Conservation (phyloP, 2,113 vertebrate genomes). For the Engystomops pustulosus region DNA sequence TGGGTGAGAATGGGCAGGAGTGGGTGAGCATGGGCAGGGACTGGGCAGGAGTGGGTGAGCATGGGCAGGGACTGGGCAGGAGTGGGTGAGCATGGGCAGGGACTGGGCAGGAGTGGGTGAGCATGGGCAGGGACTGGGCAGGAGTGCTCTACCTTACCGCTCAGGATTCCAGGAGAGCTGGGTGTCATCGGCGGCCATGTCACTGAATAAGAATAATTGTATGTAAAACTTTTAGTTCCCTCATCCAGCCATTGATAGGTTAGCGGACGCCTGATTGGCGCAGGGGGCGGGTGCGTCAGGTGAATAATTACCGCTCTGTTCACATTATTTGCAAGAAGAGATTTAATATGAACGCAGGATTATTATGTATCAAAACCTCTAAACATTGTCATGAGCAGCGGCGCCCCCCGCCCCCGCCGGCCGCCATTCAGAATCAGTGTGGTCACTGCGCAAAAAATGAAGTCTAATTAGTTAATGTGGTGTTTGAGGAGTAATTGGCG, state of each 20-base stretch:
- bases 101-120: too few relatives aligned
- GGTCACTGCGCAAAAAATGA: conserved; percentile 22
- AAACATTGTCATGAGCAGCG: neutral
- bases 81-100: too few relatives aligned
- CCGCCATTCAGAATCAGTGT: conserved; percentile 3
- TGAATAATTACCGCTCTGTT: neutral
- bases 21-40: too few relatives aligned
- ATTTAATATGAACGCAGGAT: conserved; percentile 5
- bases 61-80: too few relatives aligned
- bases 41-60: too few relatives aligned
- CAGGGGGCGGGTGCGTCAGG: neutral
- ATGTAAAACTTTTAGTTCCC: neutral
- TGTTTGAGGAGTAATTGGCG: conserved; percentile 25
- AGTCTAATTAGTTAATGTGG: conserved; percentile 32
- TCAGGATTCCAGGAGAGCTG: neutral
- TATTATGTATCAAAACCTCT: neutral
- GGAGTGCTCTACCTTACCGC: neutral
- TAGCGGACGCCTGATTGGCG: neutral
- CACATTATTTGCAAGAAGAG: neutral
- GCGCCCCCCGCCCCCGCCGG: neutral
- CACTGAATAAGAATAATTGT: neutral
- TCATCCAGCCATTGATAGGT: too few relatives aligned
- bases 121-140: too few relatives aligned
- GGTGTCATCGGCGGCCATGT: neutral
- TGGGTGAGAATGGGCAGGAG: too few relatives aligned